A percentile compares a stretch with the other conserved stretches of the same genome.
These are phyloP conservation scores for Zaprionus nigranus DNA, from an alignment of 1,140 invertebrate species.

Conservation along the genomic window DNA sequence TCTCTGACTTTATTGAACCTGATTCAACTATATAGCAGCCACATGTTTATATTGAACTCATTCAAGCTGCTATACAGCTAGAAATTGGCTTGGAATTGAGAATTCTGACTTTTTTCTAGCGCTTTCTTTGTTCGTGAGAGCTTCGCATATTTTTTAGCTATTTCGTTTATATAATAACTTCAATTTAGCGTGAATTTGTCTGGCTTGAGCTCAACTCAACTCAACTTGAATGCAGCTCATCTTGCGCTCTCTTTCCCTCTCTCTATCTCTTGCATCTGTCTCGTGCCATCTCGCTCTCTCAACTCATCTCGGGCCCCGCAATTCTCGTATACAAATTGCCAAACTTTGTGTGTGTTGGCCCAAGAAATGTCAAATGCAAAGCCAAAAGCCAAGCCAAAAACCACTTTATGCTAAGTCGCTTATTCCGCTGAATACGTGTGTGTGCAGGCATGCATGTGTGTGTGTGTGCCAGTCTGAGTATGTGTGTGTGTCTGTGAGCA, in stretches of 20 bases:
- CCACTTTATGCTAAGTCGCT: conserved; percentile 57
- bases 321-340: conserved; percentile 46
- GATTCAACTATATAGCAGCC: too few relatives aligned
- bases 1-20: too few relatives aligned
- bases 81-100: not conserved
- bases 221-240: conserved; percentile 19
- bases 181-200: conserved; percentile 45
- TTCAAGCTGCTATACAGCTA: not conserved
- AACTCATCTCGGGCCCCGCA: conserved; percentile 15
- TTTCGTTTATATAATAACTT: conserved; percentile 21
- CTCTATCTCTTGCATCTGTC: not conserved
- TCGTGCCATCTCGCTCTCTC: not conserved
- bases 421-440: conserved; percentile 39
- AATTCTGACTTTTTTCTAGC: not conserved
- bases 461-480: conserved; percentile 12
- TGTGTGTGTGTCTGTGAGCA: conserved; percentile 26
- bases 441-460: not conserved
- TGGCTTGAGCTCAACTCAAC: conserved; percentile 27
- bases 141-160: conserved; percentile 3
- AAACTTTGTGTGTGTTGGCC: conserved; percentile 53
- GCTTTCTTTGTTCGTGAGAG: not conserved
- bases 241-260: not conserved
- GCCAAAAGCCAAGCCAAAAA: conserved; percentile 57
- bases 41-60: not conserved
- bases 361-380: conserved; percentile 58